Evolutionary conservation across 2,888 invertebrate species (phyloP), one percentile per base, ranked within the genome.

Genomic region (Epirrhoe tristata): DNA sequence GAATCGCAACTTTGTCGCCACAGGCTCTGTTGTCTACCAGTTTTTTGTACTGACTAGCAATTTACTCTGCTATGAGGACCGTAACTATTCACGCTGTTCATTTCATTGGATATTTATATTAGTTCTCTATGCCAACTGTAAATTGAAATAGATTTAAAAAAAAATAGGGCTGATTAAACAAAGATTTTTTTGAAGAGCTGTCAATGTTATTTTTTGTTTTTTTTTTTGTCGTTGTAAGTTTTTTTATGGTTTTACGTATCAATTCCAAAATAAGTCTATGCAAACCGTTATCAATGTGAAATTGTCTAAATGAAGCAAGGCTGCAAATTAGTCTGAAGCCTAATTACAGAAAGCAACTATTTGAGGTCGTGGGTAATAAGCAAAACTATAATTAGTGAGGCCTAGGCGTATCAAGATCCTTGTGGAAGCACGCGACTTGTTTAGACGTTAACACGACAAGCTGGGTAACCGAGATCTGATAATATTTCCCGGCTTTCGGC

Each of bases 321-420:
- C 60, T 64, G 72, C 69, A 69, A 69, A 79, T 70, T 74, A 78
- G 75, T 71, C 74, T 65, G 66, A 65, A 71, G 63, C 55, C 67
- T 75, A 76, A 77, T 74, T 73, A 74, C 70, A 73, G 73, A 59
- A 59, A 56, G 68, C 59, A 71, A 76, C 72, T 68, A 66, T 72
- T 71, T 66, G 77, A 81, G 81, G 82, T 74, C 76, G 75, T 69
- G 70, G 74, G 82, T 86, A 85, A 85, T 85, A 86, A 84, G 84
- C 83, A 82, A 85, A 86, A 88, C 82, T 87, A 87, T 88, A 91
- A 92, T 91, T 90, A 90, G 89, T 83, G 77, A 81, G 82, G 82
- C 83, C 75, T 75, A 75, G 74, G 77, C 82, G 71, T 88, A 92
- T 92, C 93, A 88, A 88, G 91, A 91, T 91, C 78, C 76, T 75